Conservation (phyloP, 35 echinoderm and acorn worm genomes). For the Diadema setosum region DNA sequence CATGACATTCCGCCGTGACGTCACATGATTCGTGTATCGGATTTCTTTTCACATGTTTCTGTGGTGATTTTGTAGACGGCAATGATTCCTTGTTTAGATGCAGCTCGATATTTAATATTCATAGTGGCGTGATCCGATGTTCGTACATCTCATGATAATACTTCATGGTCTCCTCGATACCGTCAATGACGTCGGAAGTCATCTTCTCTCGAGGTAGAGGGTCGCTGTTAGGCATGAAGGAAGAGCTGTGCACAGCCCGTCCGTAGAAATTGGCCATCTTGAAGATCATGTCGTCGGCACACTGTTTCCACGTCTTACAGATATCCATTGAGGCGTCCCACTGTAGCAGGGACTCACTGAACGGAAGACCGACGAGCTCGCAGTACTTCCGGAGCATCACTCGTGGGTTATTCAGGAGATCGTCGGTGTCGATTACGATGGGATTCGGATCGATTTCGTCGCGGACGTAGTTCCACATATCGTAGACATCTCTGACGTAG, state of each 20-base stretch:
- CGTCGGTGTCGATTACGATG: conserved; percentile 54
- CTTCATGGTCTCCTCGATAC: conserved; percentile 24
- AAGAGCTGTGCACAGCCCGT: conserved; percentile 15
- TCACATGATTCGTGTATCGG: too few relatives aligned
- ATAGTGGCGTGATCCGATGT: neutral
- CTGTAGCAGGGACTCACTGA: conserved; percentile 12
- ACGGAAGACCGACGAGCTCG: neutral
- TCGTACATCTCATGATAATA: conserved; percentile 20
- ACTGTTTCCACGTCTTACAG: conserved; percentile 12
- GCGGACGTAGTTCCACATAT: conserved; percentile 14
- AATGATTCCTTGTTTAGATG: too few relatives aligned
- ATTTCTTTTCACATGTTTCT: too few relatives aligned
- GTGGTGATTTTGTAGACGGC: too few relatives aligned
- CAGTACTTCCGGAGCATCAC: conserved; percentile 38
- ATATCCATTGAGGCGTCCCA: conserved; percentile 19
- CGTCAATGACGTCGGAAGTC: conserved; percentile 19
- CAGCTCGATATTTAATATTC: too few relatives aligned
- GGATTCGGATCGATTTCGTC: conserved; percentile 12
- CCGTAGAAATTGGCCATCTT: conserved; percentile 13
- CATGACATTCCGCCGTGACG: too few relatives aligned
- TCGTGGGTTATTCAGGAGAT: conserved; percentile 12
- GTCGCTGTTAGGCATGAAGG: neutral
- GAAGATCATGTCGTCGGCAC: neutral
- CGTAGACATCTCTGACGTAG: neutral
- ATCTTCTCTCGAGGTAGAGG: neutral